Percentiles rank a stretch among this genome's conserved stretches.
phyloP scores from a whole-genome alignment of 2,113 vertebrate genomes.

The Felis chaus region DNA sequence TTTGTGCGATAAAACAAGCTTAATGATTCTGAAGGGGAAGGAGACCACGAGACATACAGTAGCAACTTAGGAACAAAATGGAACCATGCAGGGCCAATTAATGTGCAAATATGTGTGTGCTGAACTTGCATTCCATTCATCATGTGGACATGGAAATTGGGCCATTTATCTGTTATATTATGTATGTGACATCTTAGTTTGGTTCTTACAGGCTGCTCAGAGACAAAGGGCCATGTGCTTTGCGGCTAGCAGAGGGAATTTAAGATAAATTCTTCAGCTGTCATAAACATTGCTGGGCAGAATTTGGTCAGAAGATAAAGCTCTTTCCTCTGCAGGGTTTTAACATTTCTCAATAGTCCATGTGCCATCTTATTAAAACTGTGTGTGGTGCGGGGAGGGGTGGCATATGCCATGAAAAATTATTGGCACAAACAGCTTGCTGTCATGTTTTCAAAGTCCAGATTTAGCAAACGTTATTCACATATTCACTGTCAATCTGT shows the following conservation, averaged over 20 bases:
- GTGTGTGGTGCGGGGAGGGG: conserved; percentile 62
- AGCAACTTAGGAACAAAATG: conserved; percentile 85
- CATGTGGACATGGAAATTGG: conserved; percentile 86
- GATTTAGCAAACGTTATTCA: conserved; percentile 68
- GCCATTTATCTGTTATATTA: conserved; percentile 88
- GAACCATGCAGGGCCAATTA: conserved; percentile 87
- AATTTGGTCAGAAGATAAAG: conserved; percentile 86
- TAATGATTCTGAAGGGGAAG: conserved; percentile 82
- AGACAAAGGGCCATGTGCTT: conserved; percentile 83
- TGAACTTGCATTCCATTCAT: conserved; percentile 86
- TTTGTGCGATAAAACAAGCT: conserved; percentile 83
- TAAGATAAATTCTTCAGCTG: conserved; percentile 86
- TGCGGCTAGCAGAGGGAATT: conserved; percentile 78
- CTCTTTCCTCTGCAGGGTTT: conserved; percentile 78
- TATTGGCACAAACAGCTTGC: conserved; percentile 67
- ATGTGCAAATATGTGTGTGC: conserved; percentile 88
- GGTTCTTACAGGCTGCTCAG: conserved; percentile 80
- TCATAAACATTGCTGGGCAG: conserved; percentile 82
- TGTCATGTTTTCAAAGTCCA: conserved; percentile 73
- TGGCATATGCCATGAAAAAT: conserved; percentile 75
- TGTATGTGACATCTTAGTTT: conserved; percentile 87
- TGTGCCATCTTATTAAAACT: conserved; percentile 77
- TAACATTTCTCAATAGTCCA: conserved; percentile 74
- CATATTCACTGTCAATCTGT: conserved; percentile 66
- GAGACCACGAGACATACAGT: conserved; percentile 74